Percentiles rank a stretch among this genome's conserved stretches.
Evolutionary conservation across 1,140 invertebrate species (phyloP).

Genomic region (Thalassaphorura encarpata): DNA sequence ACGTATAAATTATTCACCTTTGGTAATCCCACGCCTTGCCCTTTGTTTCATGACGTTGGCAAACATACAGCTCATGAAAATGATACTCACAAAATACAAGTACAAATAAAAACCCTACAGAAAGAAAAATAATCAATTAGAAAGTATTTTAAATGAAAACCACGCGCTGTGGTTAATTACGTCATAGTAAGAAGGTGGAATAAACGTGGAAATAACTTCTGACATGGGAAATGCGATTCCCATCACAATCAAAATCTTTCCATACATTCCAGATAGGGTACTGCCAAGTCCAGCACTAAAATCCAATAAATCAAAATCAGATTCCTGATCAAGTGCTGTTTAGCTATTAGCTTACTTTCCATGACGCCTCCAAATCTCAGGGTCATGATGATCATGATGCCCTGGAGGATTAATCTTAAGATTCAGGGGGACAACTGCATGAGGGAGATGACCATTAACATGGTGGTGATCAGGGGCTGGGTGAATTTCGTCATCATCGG

Average conservation of each 20-base stretch:
- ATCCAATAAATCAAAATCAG: slow-evolving; percentile 9
- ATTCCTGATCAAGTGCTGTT: neutral
- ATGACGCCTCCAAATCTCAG: slow-evolving; percentile 18
- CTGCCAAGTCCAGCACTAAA: slow-evolving; percentile 68
- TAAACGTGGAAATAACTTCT: slow-evolving; percentile 79
- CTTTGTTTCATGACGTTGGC: no score
- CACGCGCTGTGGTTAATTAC: slow-evolving; percentile 41
- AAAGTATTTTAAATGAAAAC: neutral
- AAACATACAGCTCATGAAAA: slow-evolving; percentile 72
- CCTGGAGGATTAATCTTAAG: neutral
- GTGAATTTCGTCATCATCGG: neutral
- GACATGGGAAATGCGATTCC: slow-evolving; percentile 86
- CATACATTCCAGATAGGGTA: slow-evolving; percentile 80
- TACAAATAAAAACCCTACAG: slow-evolving; percentile 72
- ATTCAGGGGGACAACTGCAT: neutral
- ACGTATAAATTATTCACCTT: no score
- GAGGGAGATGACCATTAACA: neutral
- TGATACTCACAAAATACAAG: slow-evolving; percentile 61
- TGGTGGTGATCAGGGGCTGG: neutral
- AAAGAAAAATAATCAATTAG: neutral
- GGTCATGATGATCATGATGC: slow-evolving; percentile 11
- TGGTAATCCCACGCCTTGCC: no score
- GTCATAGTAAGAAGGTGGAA: slow-evolving; percentile 80
- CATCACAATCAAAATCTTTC: slow-evolving; percentile 87
- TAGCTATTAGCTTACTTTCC: slow-evolving; percentile 12